Percentiles rank a stretch among this genome's conserved stretches.
Conservation (phyloP, 2,888 invertebrate species). For the Rhagophthalmus giganteus region DNA sequence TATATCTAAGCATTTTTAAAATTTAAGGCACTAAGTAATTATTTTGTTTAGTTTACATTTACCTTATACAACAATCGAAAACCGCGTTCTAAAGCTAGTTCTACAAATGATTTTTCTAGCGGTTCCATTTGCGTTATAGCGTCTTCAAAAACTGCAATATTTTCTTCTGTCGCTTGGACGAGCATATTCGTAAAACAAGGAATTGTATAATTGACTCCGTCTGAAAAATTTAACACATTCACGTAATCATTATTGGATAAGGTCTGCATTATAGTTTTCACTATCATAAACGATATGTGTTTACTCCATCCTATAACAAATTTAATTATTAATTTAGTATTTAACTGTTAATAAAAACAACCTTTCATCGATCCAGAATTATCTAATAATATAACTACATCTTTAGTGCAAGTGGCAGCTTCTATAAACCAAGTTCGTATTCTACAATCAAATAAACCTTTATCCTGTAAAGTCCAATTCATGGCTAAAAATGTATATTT, state of each 20-base stretch:
- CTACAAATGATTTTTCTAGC: slow-evolving; percentile 82
- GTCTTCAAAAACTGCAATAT: slow-evolving; percentile 73
- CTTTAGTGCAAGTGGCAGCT: slow-evolving; percentile 97
- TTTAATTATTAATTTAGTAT: background rate
- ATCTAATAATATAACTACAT: slow-evolving; percentile 93
- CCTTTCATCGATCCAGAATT: slow-evolving; percentile 97
- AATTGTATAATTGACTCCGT: slow-evolving; percentile 71
- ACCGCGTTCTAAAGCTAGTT: slow-evolving; percentile 78
- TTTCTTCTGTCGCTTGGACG: slow-evolving; percentile 88
- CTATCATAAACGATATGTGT: slow-evolving; percentile 81
- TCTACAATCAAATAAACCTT: slow-evolving; percentile 89
- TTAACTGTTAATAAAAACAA: slow-evolving; percentile 26
- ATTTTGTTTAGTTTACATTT: too few species aligned
- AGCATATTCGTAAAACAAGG: slow-evolving; percentile 82
- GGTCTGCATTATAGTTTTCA: slow-evolving; percentile 87
- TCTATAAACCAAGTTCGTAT: slow-evolving; percentile 95
- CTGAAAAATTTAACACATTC: slow-evolving; percentile 84
- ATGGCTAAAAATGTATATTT: slow-evolving; percentile 58
- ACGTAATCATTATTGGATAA: slow-evolving; percentile 98
- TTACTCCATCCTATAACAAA: slow-evolving; percentile 53
- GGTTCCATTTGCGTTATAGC: slow-evolving; percentile 69
- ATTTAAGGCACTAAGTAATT: too few species aligned
- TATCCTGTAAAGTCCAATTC: slow-evolving; percentile 65
- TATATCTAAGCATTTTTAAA: too few species aligned
- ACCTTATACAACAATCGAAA: slow-evolving; percentile 80